Evolutionary conservation across 2,888 invertebrate genomes (phyloP).

Genomic region (Hyles lineata): DNA sequence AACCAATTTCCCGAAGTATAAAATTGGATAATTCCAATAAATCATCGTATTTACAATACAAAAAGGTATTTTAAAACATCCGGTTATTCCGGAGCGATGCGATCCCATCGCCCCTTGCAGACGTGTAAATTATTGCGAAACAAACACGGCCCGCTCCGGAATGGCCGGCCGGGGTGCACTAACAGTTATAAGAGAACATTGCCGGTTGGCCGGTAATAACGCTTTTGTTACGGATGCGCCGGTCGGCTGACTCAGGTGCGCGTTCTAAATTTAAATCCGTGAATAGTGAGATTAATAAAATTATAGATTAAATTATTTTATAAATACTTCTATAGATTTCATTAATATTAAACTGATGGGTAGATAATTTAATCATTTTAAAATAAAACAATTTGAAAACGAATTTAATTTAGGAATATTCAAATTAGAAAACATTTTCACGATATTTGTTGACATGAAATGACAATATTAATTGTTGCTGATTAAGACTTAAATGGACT

Average conservation of each 20-base stretch:
- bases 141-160: constrained; percentile 35
- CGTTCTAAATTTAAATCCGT: neutral
- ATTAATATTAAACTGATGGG: no score
- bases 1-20: neutral
- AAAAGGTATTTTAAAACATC: constrained; percentile 8
- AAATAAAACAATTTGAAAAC: no score
- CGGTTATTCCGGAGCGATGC: constrained; percentile 3
- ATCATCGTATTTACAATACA: neutral
- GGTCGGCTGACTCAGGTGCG: neutral
- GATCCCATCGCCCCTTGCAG: constrained; percentile 11
- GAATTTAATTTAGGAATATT: no score
- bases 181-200: constrained; percentile 37
- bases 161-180: constrained; percentile 48
- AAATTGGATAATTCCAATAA: neutral
- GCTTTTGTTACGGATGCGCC: neutral
- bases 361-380: no score
- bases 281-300: neutral
- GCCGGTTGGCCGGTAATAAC: constrained; percentile 9
- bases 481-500: no score
- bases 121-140: constrained; percentile 31
- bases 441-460: no score
- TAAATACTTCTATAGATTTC: no score
- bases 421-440: no score
- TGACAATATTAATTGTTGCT: no score
- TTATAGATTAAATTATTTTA: no score